These are phyloP conservation scores for Vespertilio murinus DNA, from an alignment of 2,797 vertebrate genomes.

Conservation along the genomic window DNA sequence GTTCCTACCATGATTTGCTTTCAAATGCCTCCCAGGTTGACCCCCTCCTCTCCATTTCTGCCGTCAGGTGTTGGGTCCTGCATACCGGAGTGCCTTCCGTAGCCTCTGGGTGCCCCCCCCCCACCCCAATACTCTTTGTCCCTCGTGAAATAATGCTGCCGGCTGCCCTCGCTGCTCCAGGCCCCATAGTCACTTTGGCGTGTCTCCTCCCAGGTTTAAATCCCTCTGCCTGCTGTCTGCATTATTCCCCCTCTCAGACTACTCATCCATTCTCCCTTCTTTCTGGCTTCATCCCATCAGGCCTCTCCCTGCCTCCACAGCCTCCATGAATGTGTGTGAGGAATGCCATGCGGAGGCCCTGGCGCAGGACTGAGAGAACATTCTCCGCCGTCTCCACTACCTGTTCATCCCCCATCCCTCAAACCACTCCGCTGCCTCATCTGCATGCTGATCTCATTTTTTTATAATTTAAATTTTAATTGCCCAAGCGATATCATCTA, in stretches of 20 bases:
- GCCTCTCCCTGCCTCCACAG: neutral
- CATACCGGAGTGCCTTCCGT: accelerated
- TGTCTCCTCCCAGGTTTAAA: neutral
- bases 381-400: neutral
- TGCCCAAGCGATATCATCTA: neutral
- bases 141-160: neutral
- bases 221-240: neutral
- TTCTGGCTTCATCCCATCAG: neutral
- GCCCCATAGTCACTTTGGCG: neutral
- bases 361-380: accelerated
- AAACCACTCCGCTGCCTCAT: neutral
- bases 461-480: conserved; percentile 38
- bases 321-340: accelerated
- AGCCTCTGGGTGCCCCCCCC: accelerated
- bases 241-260: accelerated
- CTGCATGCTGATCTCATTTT: neutral
- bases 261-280: accelerated
- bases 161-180: neutral
- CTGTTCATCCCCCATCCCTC: too few species aligned
- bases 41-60: neutral
- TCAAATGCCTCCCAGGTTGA: neutral
- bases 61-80: neutral
- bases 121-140: neutral
- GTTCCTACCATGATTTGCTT: neutral
- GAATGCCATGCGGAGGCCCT: accelerated